Base-by-base conservation (phyloP, 2,797 vertebrate species). In the Loriculus beryllinus region DNA sequence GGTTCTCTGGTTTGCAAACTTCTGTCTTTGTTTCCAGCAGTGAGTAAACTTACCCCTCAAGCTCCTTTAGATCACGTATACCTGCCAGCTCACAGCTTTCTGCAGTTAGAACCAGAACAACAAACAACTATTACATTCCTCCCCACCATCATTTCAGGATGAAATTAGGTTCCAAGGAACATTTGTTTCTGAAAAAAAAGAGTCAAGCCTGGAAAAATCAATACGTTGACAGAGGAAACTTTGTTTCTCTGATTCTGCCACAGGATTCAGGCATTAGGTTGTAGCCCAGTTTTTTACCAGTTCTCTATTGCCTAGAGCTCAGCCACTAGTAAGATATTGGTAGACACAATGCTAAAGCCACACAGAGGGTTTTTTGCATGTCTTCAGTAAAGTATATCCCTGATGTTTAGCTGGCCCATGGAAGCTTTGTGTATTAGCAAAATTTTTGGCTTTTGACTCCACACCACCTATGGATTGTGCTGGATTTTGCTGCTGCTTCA, bases 241-340 rank as follows among this genome's bases (percentile, higher is more conserved):
- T 85, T 74, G 43, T 97, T 97, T 96, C 81, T 92, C 89, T 96
- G 93, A 64, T 82, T 96, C 84, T 78, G 64, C 92, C 81, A 54
- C 92, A 96, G 89, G 82, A 82, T 92, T 42, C 68, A 59, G 75
- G 80, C 79, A 93, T 94, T 96, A 86, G 67, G 72, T 85, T 97
- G 86, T 88, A 86, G 96, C 59, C 77, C 88, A 21, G 26, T 68
- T 96, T 97, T 95, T 82, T 49, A 59, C 85, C 95, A 59, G 86
- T 52, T 93, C 87, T 89, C n/a, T 72, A 10, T 80, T 82, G 85
- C 96, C 93, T 96, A 65, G 75, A 97, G 95, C 67, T 59, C 45
- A 63, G 82, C 78, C 51, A 81, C 88, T 90, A 22, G 77, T 95
- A 75, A 86, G 83, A 64, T 92, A 40, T 31, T 93, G 40, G 88